Percentiles rank a stretch among this genome's conserved stretches.
Conservation (phyloP, 2,113 vertebrate genomes). For the Aptenodytes forsteri region DNA sequence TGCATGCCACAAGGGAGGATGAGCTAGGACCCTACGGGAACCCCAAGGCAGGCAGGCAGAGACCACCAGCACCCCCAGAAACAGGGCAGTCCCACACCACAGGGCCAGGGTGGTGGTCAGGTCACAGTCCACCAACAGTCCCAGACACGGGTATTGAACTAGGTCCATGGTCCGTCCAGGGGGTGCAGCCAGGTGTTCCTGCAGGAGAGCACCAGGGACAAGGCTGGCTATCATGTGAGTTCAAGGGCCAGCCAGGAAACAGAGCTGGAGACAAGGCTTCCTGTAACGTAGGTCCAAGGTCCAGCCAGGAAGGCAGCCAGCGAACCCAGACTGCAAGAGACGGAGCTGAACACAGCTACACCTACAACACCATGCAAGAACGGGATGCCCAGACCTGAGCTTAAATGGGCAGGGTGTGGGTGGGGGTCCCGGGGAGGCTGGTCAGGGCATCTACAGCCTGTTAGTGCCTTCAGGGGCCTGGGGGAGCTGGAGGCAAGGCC, state of each 20-base stretch:
- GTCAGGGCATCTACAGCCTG: background rate
- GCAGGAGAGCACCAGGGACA: background rate
- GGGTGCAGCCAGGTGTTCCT: background rate
- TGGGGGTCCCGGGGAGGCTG: background rate
- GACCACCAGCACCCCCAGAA: background rate
- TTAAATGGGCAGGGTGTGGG: background rate
- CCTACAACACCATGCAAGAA: rapidly evolving
- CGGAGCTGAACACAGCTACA: background rate
- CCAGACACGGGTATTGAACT: rapidly evolving
- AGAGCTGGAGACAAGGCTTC: background rate
- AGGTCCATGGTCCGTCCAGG: background rate
- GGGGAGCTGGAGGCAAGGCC: background rate
- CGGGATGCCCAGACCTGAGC: background rate
- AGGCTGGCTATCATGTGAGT: background rate
- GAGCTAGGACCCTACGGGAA: background rate
- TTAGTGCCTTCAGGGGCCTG: background rate
- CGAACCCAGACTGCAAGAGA: rapidly evolving
- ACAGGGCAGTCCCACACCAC: background rate
- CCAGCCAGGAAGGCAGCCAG: background rate
- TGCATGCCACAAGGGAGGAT: background rate
- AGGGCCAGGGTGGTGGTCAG: background rate
- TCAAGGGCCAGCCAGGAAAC: background rate
- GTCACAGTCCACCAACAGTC: background rate
- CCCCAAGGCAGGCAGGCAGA: background rate
- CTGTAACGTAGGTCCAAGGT: background rate